Conservation (phyloP, 23 tunicate species). For the Ascidia mentula region DNA sequence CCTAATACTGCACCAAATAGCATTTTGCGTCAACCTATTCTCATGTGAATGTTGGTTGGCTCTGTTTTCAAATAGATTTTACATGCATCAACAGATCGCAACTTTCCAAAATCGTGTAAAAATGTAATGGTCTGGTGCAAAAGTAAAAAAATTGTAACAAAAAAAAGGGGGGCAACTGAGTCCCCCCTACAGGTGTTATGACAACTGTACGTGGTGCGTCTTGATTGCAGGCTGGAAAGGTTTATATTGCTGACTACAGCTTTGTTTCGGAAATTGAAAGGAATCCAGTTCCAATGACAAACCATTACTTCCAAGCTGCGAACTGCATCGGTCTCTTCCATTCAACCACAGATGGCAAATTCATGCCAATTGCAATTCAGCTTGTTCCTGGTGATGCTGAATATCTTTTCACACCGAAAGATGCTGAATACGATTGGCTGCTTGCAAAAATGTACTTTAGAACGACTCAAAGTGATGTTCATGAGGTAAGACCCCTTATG, state of each 20-base stretch:
- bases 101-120: too few species aligned
- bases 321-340: conserved; percentile 27
- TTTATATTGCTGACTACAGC: conserved; percentile 31
- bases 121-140: too few species aligned
- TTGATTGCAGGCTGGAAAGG: conserved; percentile 25
- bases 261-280: neutral
- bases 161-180: too few species aligned
- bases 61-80: too few species aligned
- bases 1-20: too few species aligned
- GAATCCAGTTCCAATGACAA: conserved; percentile 8
- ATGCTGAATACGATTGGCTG: conserved; percentile 46
- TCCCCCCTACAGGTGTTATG: neutral
- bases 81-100: too few species aligned
- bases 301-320: conserved; percentile 8
- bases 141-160: too few species aligned
- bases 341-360: conserved; percentile 18
- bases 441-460: conserved; percentile 58
- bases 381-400: conserved; percentile 38
- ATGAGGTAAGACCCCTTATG: conserved; percentile 36
- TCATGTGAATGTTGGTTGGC: too few species aligned
- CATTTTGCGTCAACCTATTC: too few species aligned
- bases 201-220: neutral
- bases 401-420: conserved; percentile 31
- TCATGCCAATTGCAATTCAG: conserved; percentile 52
- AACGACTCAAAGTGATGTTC: conserved; percentile 17